A percentile compares a stretch with the other conserved stretches of the same genome.
Conservation (phyloP, 2,113 vertebrate species). For the Cnemophilus loriae region DNA sequence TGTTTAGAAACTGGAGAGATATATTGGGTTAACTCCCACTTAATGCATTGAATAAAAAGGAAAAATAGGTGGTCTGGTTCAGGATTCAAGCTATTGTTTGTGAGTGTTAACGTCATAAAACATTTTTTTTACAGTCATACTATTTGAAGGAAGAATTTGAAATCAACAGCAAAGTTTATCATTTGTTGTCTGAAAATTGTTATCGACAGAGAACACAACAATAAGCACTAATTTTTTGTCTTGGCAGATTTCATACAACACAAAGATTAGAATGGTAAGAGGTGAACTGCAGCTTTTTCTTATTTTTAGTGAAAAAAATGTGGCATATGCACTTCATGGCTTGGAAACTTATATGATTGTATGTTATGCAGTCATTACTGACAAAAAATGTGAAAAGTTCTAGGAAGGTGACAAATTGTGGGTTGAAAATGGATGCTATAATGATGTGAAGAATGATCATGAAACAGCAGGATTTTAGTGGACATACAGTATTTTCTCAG, state of each 20-base stretch:
- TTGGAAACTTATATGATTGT: background rate
- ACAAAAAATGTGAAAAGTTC: background rate
- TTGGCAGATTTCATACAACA: background rate
- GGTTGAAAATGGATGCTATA: background rate
- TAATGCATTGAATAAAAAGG: background rate
- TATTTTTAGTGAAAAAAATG: background rate
- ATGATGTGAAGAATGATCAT: background rate
- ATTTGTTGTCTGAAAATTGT: background rate
- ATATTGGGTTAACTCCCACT: background rate
- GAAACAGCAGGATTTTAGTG: background rate
- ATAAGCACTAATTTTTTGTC: background rate
- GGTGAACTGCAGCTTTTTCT: background rate
- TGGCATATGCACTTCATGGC: background rate
- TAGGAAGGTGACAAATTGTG: background rate
- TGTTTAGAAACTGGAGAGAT: background rate
- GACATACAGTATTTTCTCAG: background rate
- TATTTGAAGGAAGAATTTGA: background rate
- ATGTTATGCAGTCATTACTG: background rate
- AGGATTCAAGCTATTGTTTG: background rate
- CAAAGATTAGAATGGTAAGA: background rate
- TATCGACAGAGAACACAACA: background rate
- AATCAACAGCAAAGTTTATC: background rate
- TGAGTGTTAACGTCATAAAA: background rate
- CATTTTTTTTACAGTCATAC: fast-evolving
- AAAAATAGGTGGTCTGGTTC: background rate